Base-by-base conservation (phyloP, 1,140 invertebrate species). In the Drosophila lacertosa region DNA sequence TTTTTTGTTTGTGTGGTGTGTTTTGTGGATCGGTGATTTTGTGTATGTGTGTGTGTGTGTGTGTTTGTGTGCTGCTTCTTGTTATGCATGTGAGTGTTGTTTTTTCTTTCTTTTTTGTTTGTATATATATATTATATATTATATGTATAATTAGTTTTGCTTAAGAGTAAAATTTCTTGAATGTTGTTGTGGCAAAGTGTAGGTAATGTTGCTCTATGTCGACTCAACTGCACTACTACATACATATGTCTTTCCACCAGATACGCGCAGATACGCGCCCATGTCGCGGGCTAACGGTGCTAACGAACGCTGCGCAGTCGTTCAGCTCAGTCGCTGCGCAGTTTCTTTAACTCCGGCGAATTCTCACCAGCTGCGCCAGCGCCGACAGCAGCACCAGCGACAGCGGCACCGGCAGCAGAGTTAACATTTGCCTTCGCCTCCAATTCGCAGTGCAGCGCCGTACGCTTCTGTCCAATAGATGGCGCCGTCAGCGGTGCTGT, bases 151-250 rank as follows among this genome's bases (percentile, higher is more conserved):
- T 86, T 86, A 86, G 82, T 82, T 58, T 69, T 77, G 82, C 82
- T 86, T 86, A 86, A 88, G 78, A 82, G 65, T 86, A 86, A 66
- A 89, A 89, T 86, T 86, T 86, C 82, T 86, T 86, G 82, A 86
- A 86, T 86, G 82, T 86, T 86, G 83, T 89, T 86, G 82, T 86
- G 82, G 82, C 80, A 86, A 86, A 86, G 82, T 86, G 82, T 86
- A 86, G 82, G 83, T 86, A 89, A 86, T 86, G 82, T 84, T 88
- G 82, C 82, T 86, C 72, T 73, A 44, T 65, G 53, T 72, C 74
- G 73, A 74, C 82, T 76, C 81, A 76, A 84, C 81, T 71, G 82
- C 82, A 86, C 82, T 86, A 86, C 82, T 86, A 86, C 82, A 86
- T 82, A 86, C 82, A 86, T 86, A 84, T 88, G 81, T 86, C 82